These are phyloP conservation scores for Varanus salvator DNA, from an alignment of 2,113 vertebrate species.

Conservation along the genomic window DNA sequence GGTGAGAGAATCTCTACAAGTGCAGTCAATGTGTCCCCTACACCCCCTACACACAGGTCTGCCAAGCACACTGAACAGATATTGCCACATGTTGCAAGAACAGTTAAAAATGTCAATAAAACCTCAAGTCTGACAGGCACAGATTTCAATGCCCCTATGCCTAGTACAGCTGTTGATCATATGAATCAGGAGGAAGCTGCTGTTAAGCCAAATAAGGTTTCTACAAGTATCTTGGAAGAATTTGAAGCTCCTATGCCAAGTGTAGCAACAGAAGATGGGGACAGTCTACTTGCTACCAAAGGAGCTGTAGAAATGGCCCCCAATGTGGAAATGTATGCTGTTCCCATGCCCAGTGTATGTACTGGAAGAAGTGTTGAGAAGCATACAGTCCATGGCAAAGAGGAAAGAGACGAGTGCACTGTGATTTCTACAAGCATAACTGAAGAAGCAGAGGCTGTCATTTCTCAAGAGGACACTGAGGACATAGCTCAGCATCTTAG, in stretches of 20 bases:
- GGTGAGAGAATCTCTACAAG: slow-evolving; percentile 76
- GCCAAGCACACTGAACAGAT: slow-evolving; percentile 28
- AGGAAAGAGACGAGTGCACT: slow-evolving; percentile 80
- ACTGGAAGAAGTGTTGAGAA: slow-evolving; percentile 45
- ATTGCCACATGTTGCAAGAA: slow-evolving; percentile 14
- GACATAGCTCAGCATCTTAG: not conserved
- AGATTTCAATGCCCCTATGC: slow-evolving; percentile 76
- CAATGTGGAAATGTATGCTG: slow-evolving; percentile 62
- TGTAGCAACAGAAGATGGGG: slow-evolving; percentile 23
- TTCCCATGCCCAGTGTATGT: slow-evolving; percentile 75
- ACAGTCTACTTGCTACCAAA: slow-evolving; percentile 37
- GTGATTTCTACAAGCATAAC: slow-evolving; percentile 81
- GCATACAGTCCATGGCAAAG: slow-evolving; percentile 69
- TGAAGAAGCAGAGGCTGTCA: slow-evolving; percentile 70
- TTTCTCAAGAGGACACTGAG: slow-evolving; percentile 51
- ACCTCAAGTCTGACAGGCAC: not conserved
- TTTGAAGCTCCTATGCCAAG: slow-evolving; percentile 78
- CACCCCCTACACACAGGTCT: slow-evolving; percentile 18
- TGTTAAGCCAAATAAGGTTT: slow-evolving; percentile 74
- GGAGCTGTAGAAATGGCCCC: slow-evolving; percentile 36
- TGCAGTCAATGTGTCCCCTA: slow-evolving; percentile 44
- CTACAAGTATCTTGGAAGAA: slow-evolving; percentile 78
- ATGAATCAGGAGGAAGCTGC: slow-evolving; percentile 29
- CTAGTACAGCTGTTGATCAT: slow-evolving; percentile 74
- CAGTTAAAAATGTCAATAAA: slow-evolving; percentile 30